Conservation (phyloP, 2,113 vertebrate genomes). For the Numenius arquata region DNA sequence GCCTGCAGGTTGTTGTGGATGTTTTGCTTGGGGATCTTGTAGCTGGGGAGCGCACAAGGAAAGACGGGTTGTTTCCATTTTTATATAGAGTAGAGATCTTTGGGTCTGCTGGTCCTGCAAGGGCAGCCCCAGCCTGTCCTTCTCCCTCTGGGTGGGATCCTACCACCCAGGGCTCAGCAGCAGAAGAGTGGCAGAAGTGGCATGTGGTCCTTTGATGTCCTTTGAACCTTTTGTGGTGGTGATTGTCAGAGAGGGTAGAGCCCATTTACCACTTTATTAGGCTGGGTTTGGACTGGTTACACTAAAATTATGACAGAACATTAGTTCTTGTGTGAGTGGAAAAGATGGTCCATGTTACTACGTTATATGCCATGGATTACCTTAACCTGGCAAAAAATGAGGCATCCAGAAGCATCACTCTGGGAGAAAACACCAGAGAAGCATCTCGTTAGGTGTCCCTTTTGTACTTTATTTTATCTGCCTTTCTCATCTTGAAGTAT, state of each 20-base stretch:
- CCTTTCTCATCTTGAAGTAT: neutral
- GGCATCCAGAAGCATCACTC: neutral
- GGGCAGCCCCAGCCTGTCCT: neutral
- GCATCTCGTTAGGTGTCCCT: neutral
- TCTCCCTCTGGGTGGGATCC: neutral
- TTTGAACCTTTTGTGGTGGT: neutral
- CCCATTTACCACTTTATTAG: neutral
- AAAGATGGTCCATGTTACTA: neutral
- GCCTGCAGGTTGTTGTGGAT: neutral
- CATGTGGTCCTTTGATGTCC: neutral
- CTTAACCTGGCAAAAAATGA: neutral
- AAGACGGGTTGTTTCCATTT: neutral
- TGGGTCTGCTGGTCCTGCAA: neutral
- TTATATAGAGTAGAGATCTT: neutral
- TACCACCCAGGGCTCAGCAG: neutral
- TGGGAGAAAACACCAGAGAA: neutral
- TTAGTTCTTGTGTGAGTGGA: neutral
- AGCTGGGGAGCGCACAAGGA: neutral
- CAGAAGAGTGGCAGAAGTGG: neutral
- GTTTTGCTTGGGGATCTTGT: neutral
- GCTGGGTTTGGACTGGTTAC: neutral
- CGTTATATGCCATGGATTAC: neutral
- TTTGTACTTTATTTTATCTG: neutral
- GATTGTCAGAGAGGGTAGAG: neutral
- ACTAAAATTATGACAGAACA: neutral